Evolutionary conservation across 64 coral and sea anemone species (phyloP).

Genomic region (Orbicella faveolata): DNA sequence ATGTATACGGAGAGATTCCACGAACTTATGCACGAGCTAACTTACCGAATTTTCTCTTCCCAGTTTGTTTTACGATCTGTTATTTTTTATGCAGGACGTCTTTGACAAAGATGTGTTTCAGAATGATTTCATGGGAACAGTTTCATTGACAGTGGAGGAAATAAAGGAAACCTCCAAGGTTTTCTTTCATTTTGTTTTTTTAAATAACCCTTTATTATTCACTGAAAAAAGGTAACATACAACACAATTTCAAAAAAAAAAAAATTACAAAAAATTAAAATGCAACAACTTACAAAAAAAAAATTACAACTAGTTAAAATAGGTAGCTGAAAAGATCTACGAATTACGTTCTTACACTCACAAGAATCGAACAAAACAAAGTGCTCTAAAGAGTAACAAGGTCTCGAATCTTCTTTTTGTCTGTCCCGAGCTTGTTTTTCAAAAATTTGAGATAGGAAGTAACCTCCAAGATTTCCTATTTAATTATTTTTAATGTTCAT

Average conservation of each 20-base stretch:
- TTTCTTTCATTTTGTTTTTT: too few species aligned
- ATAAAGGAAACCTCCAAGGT: slow-evolving; percentile 77
- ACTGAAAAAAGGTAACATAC: too few species aligned
- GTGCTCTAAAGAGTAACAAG: too few species aligned
- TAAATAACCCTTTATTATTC: too few species aligned
- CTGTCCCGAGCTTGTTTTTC: too few species aligned
- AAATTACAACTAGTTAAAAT: too few species aligned
- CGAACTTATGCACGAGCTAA: neutral
- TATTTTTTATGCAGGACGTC: slow-evolving; percentile 56
- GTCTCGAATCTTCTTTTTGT: too few species aligned
- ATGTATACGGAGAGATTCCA: neutral
- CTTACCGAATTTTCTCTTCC: neutral
- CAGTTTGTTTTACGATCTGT: neutral
- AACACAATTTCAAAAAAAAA: neutral
- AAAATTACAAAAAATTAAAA: neutral
- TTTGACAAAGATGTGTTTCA: slow-evolving; percentile 96
- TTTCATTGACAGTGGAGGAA: slow-evolving; percentile 63
- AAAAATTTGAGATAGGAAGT: too few species aligned
- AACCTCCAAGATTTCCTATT: slow-evolving; percentile 44
- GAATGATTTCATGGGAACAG: slow-evolving; percentile 87
- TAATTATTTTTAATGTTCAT: neutral
- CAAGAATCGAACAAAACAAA: too few species aligned
- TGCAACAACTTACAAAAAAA: too few species aligned
- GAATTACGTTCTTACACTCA: too few species aligned
- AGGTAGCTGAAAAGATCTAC: too few species aligned